Evolutionary conservation across 2,888 invertebrate genomes (phyloP).

Genomic region (Calliphora vomitoria): DNA sequence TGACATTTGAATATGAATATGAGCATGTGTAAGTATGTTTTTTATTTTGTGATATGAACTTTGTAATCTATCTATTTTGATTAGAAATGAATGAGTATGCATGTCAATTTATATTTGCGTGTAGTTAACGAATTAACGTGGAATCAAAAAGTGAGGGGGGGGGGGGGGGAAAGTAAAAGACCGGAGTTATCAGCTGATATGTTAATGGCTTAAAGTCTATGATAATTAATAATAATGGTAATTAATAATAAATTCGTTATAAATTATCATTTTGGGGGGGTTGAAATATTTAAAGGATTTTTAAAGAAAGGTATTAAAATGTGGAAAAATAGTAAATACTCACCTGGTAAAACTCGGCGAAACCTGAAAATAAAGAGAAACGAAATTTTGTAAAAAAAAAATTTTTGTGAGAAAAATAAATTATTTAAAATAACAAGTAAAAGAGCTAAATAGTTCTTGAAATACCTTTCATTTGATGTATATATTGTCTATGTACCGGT

Average conservation of each 20-base stretch:
- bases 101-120: constrained; percentile 66
- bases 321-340: neutral
- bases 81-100: constrained; percentile 48
- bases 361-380: too few relatives aligned
- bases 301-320: neutral
- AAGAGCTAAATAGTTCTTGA: too few relatives aligned
- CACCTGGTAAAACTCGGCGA: too few relatives aligned
- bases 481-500: too few relatives aligned
- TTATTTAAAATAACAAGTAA: too few relatives aligned
- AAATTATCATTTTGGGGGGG: neutral
- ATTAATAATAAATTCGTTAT: constrained; percentile 37
- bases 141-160: neutral
- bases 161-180: neutral
- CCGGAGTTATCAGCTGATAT: neutral
- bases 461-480: too few relatives aligned
- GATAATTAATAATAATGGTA: constrained; percentile 40
- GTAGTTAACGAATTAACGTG: constrained; percentile 72
- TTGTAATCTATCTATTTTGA: constrained; percentile 57
- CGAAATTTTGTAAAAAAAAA: too few relatives aligned
- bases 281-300: too few relatives aligned
- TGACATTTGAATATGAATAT: constrained; percentile 68
- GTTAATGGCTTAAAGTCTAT: neutral
- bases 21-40: constrained; percentile 41
- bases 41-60: constrained; percentile 29
- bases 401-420: too few relatives aligned